Base-by-base conservation (phyloP, 2,888 invertebrate species). In the Phengaris alcon region DNA sequence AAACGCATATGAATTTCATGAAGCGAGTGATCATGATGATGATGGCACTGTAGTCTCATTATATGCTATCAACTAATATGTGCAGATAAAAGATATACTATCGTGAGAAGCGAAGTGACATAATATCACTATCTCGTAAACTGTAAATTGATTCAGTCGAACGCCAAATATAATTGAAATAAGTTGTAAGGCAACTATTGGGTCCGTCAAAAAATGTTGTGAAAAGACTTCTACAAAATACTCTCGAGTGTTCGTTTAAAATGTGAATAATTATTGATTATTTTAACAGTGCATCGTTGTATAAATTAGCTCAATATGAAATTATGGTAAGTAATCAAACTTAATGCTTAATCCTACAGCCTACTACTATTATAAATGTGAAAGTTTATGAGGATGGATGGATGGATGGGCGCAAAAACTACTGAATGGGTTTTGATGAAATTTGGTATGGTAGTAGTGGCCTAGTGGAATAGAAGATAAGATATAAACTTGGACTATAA, bases 61-160 rank as follows among this genome's bases (percentile, higher is more conserved):
- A 59, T 57, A 35, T 64, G 12, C 35, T 64, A 64, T 64, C 64
- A 44, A 64, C 64, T 64, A 59, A 59, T 59, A 22, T 59, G 64
- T 44, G 12, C 35, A 64, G 64, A 64, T 64, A 64, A 64, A 13
- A 64, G 64, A 64, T 64, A 64, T 22, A 64, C 22, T 64, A 64
- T 44, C 35, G 64, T 44, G 35, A 64, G 64, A 64, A 44, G 64
- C 35, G 35, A 6, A 64, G 64, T 22, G 0, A 22, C 22, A 22
- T 22, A 22, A 6, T 64, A 64, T 6, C 35, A 35, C 35, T 44
- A 64, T 64, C 64, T 35, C 64, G 3, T 6, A 44, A 64, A 44
- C 64, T 64, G 35, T 12, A 64, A 64, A 64, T 35, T 64, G 35
- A 64, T 64, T 44, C 35, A 64, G 64, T 64, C 35, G 12, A 5